phyloP scores from a whole-genome alignment of 2,888 invertebrate species.

The Clusia tigrina region DNA sequence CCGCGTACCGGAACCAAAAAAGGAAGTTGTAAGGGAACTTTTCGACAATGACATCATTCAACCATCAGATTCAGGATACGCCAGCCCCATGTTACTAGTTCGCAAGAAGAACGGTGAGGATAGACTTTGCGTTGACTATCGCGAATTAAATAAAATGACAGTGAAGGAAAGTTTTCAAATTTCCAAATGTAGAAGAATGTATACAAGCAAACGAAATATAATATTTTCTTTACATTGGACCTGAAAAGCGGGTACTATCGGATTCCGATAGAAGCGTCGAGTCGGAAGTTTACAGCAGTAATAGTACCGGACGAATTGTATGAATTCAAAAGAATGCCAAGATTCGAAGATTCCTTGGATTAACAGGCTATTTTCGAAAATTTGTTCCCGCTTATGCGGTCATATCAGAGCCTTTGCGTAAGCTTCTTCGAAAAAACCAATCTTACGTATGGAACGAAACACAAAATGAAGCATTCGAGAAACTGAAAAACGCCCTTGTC shows the following conservation, averaged over 20 bases:
- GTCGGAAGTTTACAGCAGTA: constrained; percentile 11
- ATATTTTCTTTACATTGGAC: not conserved
- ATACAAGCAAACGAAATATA: constrained; percentile 1
- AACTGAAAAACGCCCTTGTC: constrained; percentile 15
- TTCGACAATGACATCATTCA: constrained; percentile 29
- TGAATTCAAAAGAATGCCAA: too few species aligned
- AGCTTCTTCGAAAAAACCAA: constrained; percentile 18
- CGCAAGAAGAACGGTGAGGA: constrained; percentile 33
- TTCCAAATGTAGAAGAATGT: constrained; percentile 26
- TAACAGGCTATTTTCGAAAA: constrained; percentile 29
- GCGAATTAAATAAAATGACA: constrained; percentile 27
- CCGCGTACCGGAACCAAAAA: constrained; percentile 30
- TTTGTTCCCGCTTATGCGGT: constrained; percentile 24
- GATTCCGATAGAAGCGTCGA: constrained; percentile 5
- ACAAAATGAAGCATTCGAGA: constrained; percentile 20
- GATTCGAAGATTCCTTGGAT: constrained; percentile 27
- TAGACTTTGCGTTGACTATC: constrained; percentile 26
- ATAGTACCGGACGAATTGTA: too few species aligned
- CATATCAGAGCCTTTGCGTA: too few species aligned
- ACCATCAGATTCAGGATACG: constrained; percentile 29
- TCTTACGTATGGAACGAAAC: constrained; percentile 18
- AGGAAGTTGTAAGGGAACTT: constrained; percentile 25
- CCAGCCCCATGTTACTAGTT: constrained; percentile 34
- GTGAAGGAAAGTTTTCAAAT: constrained; percentile 31
- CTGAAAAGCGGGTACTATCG: constrained; percentile 17